A percentile compares a stretch with the other conserved stretches of the same genome.
phyloP scores from a whole-genome alignment of 2,888 invertebrate species.

The Campoplex nolae region DNA sequence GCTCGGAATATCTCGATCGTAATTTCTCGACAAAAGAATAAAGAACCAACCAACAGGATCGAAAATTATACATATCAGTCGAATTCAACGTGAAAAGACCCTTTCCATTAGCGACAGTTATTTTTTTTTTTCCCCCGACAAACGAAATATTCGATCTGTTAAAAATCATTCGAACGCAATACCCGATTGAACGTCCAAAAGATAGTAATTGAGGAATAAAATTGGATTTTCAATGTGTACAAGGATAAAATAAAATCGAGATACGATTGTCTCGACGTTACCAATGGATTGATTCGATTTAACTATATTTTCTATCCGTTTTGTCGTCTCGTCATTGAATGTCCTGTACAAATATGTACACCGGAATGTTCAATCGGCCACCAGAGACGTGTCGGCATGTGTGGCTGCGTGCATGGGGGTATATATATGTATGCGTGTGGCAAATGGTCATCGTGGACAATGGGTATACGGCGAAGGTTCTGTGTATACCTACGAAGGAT shows the following conservation, averaged over 20 bases:
- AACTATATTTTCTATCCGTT: background rate
- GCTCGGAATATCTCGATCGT: background rate
- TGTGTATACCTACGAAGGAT: conserved; percentile 50
- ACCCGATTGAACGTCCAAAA: background rate
- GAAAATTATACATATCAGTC: too few species aligned
- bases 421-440: conserved; percentile 22
- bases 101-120: too few species aligned
- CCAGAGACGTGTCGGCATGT: conserved; percentile 59
- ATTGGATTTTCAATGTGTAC: background rate
- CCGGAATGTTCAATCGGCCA: conserved; percentile 45
- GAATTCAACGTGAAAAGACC: too few species aligned
- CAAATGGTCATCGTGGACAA: conserved; percentile 57
- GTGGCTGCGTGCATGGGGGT: background rate
- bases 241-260: background rate
- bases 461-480: conserved; percentile 31
- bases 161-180: background rate
- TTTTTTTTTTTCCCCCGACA: too few species aligned
- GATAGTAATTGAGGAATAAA: background rate
- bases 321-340: background rate
- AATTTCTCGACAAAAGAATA: too few species aligned
- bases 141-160: background rate
- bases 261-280: background rate
- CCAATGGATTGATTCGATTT: background rate
- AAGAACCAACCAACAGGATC: too few species aligned
- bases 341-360: conserved; percentile 9